Conservation (phyloP, 2,888 invertebrate species). For the Polydrusus pterygomalis region DNA sequence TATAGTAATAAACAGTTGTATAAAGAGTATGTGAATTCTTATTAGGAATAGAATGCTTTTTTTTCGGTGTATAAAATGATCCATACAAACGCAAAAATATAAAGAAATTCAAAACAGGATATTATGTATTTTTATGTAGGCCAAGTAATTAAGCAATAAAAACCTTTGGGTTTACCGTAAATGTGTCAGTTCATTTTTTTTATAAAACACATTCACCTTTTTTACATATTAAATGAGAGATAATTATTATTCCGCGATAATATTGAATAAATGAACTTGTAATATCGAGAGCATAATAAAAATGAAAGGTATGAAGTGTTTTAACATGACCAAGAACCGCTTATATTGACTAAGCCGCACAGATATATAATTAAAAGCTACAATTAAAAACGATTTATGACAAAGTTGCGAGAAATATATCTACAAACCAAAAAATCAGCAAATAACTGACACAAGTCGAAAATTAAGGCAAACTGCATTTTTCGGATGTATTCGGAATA, state of each 20-base stretch:
- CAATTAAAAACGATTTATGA: slow-evolving; percentile 4
- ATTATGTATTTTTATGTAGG: slow-evolving; percentile 1
- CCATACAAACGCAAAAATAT: too few relatives aligned
- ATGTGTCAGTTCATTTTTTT: background rate
- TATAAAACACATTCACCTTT: slow-evolving; percentile 13
- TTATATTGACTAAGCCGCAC: background rate
- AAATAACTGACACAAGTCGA: too few relatives aligned
- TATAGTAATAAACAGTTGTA: too few relatives aligned
- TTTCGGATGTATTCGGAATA: too few relatives aligned
- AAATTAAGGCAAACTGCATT: too few relatives aligned
- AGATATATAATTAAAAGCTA: slow-evolving; percentile 10
- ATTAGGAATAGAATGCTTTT: too few relatives aligned
- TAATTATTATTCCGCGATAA: slow-evolving; percentile 2
- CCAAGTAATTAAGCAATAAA: background rate
- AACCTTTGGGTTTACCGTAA: background rate
- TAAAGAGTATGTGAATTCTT: too few relatives aligned
- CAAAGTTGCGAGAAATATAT: background rate
- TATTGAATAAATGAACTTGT: slow-evolving; percentile 15
- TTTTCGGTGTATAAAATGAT: too few relatives aligned
- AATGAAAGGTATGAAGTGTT: slow-evolving; percentile 22
- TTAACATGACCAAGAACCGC: slow-evolving; percentile 10
- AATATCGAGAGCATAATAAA: slow-evolving; percentile 8
- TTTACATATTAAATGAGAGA: slow-evolving; percentile 8
- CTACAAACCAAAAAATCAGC: too few relatives aligned
- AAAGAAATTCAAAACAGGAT: slow-evolving; percentile 1